Evolutionary conservation across 2,888 invertebrate species (phyloP).

Genomic region (Nemurella pictetii): DNA sequence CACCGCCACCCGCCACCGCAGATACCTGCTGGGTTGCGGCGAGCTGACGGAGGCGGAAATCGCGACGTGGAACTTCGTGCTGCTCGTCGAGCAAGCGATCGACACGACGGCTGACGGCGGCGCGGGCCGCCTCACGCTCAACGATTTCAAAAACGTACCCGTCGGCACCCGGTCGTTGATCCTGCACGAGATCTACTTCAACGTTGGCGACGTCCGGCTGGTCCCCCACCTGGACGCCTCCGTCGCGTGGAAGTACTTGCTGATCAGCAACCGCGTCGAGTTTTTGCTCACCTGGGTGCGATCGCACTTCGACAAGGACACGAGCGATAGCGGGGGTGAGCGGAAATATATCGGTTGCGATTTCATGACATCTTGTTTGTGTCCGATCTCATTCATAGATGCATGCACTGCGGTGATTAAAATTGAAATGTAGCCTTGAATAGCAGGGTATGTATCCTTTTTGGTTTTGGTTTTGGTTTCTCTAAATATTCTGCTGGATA

Average conservation of each 20-base stretch:
- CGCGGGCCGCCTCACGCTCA: conserved; percentile 52
- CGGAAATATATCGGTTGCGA: background rate
- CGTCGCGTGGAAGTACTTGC: conserved; percentile 64
- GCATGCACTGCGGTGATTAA: too few relatives aligned
- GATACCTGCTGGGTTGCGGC: background rate
- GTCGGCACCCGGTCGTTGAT: conserved; percentile 60
- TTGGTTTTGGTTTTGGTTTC: too few relatives aligned
- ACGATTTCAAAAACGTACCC: conserved; percentile 55
- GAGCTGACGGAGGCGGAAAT: conserved; percentile 44
- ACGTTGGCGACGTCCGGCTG: conserved; percentile 58
- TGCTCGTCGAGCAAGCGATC: conserved; percentile 48
- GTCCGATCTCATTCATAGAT: too few relatives aligned
- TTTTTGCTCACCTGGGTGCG: conserved; percentile 65
- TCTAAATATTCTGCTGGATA: too few relatives aligned
- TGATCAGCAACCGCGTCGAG: conserved; percentile 62
- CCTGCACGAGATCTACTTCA: conserved; percentile 61
- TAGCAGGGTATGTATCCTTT: too few relatives aligned
- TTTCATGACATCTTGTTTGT: too few relatives aligned
- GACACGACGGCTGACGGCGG: conserved; percentile 30
- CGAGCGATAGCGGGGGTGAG: background rate
- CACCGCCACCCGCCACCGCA: too few relatives aligned
- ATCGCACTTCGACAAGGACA: conserved; percentile 45
- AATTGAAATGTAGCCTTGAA: too few relatives aligned
- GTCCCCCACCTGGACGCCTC: conserved; percentile 57
- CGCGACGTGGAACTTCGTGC: conserved; percentile 54